Percentiles rank a stretch among this genome's conserved stretches.
Evolutionary conservation across 2,888 invertebrate species (phyloP).

Genomic region (Zele albiditarsus): DNA sequence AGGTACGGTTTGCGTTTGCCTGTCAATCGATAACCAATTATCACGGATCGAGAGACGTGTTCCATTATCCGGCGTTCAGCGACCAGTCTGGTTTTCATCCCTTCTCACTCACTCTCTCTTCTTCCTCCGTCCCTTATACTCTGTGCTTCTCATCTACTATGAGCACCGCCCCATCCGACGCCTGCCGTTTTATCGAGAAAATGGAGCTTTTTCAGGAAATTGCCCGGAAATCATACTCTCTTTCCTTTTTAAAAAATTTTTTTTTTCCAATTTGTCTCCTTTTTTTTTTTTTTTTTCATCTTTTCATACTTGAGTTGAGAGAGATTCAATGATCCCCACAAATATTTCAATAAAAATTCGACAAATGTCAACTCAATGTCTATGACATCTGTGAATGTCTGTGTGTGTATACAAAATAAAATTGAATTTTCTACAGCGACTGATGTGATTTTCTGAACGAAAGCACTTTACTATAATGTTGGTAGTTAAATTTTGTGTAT

Average conservation of each 20-base stretch:
- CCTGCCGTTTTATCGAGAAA: conserved; percentile 28
- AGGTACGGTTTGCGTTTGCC: conserved; percentile 38
- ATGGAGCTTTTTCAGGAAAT: conserved; percentile 31
- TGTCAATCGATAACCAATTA: conserved; percentile 62
- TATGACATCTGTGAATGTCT: neutral
- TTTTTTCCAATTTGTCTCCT: neutral
- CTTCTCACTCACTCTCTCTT: conserved; percentile 10
- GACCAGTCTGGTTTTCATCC: conserved; percentile 43
- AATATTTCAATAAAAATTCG: conserved; percentile 7
- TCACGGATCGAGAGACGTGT: conserved; percentile 53
- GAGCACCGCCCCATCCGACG: conserved; percentile 23
- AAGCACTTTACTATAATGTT: neutral
- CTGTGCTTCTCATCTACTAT: conserved; percentile 29
- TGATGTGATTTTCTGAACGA: neutral
- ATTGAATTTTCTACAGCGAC: neutral
- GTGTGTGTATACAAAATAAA: no score
- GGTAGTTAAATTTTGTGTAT: neutral
- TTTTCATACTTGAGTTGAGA: neutral
- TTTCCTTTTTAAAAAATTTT: neutral
- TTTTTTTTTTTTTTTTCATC: neutral
- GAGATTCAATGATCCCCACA: neutral
- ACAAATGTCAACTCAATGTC: conserved; percentile 3
- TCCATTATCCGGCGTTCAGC: conserved; percentile 49
- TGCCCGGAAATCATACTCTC: conserved; percentile 29
- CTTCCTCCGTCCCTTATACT: conserved; percentile 34